Conservation (phyloP, 1,140 invertebrate species). For the Drosophila nigromelanica region DNA sequence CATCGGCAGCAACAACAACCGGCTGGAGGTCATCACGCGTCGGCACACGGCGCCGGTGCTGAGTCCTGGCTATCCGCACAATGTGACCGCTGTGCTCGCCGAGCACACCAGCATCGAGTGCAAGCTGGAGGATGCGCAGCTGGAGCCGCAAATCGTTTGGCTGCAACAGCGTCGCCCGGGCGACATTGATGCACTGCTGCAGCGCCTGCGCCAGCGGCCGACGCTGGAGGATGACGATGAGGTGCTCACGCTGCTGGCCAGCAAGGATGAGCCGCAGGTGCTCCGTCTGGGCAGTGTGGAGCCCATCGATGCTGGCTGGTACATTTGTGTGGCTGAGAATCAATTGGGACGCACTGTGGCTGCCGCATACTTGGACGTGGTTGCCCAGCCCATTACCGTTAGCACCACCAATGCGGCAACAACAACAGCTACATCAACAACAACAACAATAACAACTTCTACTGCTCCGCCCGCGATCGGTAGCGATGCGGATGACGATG, state of each 20-base stretch:
- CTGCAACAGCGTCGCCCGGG: conserved; percentile 17
- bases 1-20: conserved; percentile 87
- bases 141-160: conserved; percentile 92
- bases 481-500: conserved; percentile 46
- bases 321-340: conserved; percentile 95
- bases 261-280: conserved; percentile 85
- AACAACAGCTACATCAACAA: conserved; percentile 11
- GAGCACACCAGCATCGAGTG: conserved; percentile 89
- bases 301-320: conserved; percentile 94
- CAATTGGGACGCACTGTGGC: conserved; percentile 90
- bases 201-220: conserved; percentile 12
- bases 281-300: conserved; percentile 92
- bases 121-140: conserved; percentile 87
- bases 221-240: background rate
- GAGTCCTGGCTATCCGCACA: conserved; percentile 90
- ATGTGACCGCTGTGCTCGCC: conserved; percentile 89
- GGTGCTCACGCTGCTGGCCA: conserved; percentile 15
- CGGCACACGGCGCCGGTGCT: conserved; percentile 91
- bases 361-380: conserved; percentile 89
- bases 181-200: conserved; percentile 35
- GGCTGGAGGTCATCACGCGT: conserved; percentile 71
- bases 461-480: background rate
- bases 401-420: background rate
- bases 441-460: no score
- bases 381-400: background rate